Conservation (phyloP, 2,113 vertebrate species). For the Ptilonorhynchus violaceus region DNA sequence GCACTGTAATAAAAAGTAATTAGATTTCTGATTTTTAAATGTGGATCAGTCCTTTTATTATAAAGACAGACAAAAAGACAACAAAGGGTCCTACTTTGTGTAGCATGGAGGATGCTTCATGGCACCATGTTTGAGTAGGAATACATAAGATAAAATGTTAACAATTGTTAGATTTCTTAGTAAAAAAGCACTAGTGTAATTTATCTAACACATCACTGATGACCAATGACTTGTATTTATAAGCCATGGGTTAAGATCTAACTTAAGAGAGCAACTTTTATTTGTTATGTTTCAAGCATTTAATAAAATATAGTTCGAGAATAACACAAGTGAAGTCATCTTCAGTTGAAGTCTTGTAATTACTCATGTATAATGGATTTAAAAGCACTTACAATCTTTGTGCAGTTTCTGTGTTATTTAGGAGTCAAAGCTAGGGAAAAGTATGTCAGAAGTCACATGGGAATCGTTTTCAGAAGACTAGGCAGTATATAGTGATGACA, state of each 20-base stretch:
- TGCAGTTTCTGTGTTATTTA: background rate
- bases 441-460: background rate
- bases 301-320: background rate
- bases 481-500: background rate
- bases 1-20: background rate
- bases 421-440: background rate
- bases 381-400: background rate
- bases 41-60: background rate
- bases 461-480: background rate
- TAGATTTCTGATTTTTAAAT: background rate
- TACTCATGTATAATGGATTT: background rate
- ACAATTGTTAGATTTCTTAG: background rate
- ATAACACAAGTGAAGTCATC: background rate
- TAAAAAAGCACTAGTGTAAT: background rate
- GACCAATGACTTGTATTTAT: background rate
- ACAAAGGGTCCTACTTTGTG: background rate
- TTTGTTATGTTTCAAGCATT: background rate
- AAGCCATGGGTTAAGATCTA: background rate
- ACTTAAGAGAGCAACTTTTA: background rate
- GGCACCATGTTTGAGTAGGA: background rate
- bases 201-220: background rate
- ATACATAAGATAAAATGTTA: background rate
- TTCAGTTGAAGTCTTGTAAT: background rate
- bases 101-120: background rate
- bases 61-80: background rate